Conservation (phyloP, 2,113 vertebrate species). For the Cnemophilus loriae region DNA sequence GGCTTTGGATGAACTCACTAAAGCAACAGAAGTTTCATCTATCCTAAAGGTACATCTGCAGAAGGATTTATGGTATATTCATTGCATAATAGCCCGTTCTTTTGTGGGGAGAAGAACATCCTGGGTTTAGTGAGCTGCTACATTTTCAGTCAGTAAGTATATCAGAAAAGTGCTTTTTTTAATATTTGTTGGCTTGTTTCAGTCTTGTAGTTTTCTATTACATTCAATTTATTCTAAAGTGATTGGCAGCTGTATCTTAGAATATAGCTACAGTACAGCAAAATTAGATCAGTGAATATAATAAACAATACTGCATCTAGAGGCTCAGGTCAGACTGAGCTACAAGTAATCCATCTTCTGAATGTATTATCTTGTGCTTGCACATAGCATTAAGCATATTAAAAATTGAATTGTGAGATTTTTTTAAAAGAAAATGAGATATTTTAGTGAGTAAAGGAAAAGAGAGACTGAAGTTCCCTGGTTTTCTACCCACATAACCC, state of each 20-base stretch:
- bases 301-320: neutral
- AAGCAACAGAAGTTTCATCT: neutral
- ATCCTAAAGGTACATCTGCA: neutral
- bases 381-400: neutral
- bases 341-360: conserved; percentile 4
- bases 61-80: neutral
- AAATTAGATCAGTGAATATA: conserved; percentile 13
- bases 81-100: neutral
- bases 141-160: neutral
- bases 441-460: neutral
- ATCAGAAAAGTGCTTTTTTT: neutral
- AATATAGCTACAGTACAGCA: neutral
- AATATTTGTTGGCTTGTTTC: neutral
- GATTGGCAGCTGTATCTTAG: neutral
- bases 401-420: neutral
- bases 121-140: neutral
- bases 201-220: neutral
- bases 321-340: neutral
- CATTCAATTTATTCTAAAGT: neutral
- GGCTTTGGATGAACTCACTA: conserved; percentile 9
- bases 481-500: neutral
- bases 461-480: neutral
- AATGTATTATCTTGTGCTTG: neutral
- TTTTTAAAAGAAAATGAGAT: neutral
- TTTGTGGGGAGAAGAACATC: neutral